Evolutionary conservation across 92 coral and sea anemone genomes (phyloP).

Genomic region (Siderastrea radians): DNA sequence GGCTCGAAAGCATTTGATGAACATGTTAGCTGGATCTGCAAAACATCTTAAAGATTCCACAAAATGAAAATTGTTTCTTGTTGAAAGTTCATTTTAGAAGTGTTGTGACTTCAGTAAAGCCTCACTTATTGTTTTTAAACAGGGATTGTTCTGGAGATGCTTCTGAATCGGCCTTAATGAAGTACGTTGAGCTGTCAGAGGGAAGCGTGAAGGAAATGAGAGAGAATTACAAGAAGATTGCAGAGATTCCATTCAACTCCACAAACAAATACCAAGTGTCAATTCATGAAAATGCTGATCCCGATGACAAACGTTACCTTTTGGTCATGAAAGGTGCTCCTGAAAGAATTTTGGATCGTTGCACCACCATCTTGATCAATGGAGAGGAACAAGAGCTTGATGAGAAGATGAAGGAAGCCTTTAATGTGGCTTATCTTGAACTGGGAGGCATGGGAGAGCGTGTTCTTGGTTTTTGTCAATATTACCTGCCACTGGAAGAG

Average conservation of each 20-base stretch:
- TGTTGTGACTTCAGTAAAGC: not conserved
- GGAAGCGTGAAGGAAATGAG: conserved; percentile 88
- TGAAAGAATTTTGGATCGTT: conserved; percentile 95
- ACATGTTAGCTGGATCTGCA: too few relatives aligned
- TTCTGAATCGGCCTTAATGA: conserved; percentile 95
- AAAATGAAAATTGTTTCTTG: not conserved
- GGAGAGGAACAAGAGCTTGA: conserved; percentile 75
- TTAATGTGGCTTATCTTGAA: conserved; percentile 91
- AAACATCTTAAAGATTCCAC: too few relatives aligned
- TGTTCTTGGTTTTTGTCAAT: conserved; percentile 96
- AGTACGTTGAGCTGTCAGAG: conserved; percentile 89
- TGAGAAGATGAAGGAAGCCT: conserved; percentile 82
- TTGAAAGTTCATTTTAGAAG: not conserved
- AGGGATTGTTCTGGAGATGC: conserved; percentile 82
- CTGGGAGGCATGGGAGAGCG: conserved; percentile 99
- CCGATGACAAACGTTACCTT: conserved; percentile 74
- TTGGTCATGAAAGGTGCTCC: conserved; percentile 98
- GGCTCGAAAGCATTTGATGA: too few relatives aligned
- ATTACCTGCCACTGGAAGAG: conserved; percentile 76
- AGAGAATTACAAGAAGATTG: conserved; percentile 70
- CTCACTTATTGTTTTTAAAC: not conserved
- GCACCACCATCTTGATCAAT: conserved; percentile 81
- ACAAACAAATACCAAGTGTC: conserved; percentile 97
- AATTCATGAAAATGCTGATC: conserved; percentile 82
- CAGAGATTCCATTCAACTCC: conserved; percentile 98